phyloP scores from a whole-genome alignment of 2,888 invertebrate genomes.

The Meloe dianella region DNA sequence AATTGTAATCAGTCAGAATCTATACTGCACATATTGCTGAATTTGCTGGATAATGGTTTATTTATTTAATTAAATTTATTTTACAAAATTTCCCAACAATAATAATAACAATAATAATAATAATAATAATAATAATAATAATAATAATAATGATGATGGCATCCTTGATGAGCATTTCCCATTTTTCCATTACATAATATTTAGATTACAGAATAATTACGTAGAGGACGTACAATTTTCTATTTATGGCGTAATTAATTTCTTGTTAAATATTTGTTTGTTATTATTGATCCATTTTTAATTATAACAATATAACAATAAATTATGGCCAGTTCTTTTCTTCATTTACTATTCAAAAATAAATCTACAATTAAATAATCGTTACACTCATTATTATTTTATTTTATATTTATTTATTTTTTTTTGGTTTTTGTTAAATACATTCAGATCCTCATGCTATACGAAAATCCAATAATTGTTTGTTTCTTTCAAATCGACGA shows the following conservation, averaged over 20 bases:
- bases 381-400: neutral
- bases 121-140: neutral
- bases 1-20: conserved; percentile 27
- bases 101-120: neutral
- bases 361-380: conserved; percentile 1
- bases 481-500: neutral
- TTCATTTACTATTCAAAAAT: neutral
- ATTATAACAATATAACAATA: conserved; percentile 1
- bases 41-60: conserved; percentile 12
- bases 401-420: neutral
- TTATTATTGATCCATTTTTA: neutral
- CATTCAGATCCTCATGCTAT: conserved; percentile 1
- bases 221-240: conserved; percentile 18
- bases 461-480: conserved; percentile 2
- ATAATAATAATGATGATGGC: neutral
- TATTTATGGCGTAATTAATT: conserved; percentile 12
- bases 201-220: conserved; percentile 1
- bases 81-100: neutral
- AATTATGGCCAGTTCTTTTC: neutral
- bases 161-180: neutral
- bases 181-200: conserved; percentile 2
- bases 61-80: neutral
- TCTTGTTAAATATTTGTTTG: neutral
- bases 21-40: conserved; percentile 30
- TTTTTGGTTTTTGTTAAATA: neutral